A percentile compares a stretch with the other conserved stretches of the same genome.
Conservation (phyloP, 2,888 invertebrate species). For the Heptascelio sp. region DNA sequence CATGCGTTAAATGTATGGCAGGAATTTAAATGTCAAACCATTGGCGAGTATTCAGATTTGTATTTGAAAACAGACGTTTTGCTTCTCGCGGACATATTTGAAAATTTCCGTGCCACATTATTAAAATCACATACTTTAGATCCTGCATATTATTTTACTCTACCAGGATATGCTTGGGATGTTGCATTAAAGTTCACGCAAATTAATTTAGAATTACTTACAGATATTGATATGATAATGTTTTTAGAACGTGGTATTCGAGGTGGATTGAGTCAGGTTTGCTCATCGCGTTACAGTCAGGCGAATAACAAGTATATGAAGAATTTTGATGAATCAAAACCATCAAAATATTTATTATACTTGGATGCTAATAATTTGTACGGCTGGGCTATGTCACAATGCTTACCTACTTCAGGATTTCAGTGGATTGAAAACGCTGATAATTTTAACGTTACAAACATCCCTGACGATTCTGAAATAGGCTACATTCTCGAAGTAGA, state of each 20-base stretch:
- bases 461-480: neutral
- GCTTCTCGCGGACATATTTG: conserved; percentile 11
- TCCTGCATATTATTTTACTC: neutral
- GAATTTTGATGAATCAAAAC: neutral
- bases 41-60: conserved; percentile 32
- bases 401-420: neutral
- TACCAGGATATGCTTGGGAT: neutral
- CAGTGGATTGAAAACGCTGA: conserved; percentile 1
- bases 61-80: conserved; percentile 39
- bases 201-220: conserved; percentile 14
- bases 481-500: conserved; percentile 42
- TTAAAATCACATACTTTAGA: conserved; percentile 14
- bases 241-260: conserved; percentile 17
- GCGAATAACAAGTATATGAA: conserved; percentile 14
- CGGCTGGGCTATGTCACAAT: neutral
- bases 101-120: neutral
- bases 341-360: neutral
- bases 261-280: conserved; percentile 10
- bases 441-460: conserved; percentile 1
- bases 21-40: conserved; percentile 22
- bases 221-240: conserved; percentile 8
- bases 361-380: conserved; percentile 26
- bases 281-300: neutral
- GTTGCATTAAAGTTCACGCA: neutral
- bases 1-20: conserved; percentile 72